A percentile compares a stretch with the other conserved stretches of the same genome.
Evolutionary conservation across 2,888 invertebrate genomes (phyloP).

Genomic region (Nasonia oneida): DNA sequence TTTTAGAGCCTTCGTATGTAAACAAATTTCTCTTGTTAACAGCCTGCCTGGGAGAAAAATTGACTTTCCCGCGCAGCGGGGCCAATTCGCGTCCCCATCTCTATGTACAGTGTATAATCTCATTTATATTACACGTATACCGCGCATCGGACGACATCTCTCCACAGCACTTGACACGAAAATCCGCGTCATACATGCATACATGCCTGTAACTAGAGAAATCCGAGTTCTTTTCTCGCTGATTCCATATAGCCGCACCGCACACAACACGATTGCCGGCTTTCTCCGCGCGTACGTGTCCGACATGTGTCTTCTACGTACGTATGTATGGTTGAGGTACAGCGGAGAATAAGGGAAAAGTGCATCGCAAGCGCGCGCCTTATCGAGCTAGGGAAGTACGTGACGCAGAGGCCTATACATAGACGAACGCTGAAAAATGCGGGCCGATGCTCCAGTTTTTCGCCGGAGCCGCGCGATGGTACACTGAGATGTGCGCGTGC

Average conservation of each 20-base stretch:
- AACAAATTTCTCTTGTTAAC: no score
- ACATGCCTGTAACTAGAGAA: neutral
- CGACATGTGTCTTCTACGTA: neutral
- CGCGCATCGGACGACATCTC: no score
- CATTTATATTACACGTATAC: no score
- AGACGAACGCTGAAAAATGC: neutral
- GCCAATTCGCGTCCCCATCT: no score
- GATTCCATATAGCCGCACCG: neutral
- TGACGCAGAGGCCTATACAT: neutral
- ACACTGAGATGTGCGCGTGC: neutral
- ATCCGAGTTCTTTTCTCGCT: neutral
- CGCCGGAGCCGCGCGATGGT: neutral
- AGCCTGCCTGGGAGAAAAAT: no score
- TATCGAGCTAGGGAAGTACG: neutral
- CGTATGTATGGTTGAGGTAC: neutral
- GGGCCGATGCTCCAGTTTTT: neutral
- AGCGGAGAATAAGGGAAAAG: neutral
- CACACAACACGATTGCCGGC: neutral
- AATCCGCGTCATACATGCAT: no score
- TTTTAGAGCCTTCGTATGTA: no score
- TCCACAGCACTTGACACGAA: no score
- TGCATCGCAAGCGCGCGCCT: neutral
- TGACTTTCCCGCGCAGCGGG: no score
- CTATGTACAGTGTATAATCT: no score
- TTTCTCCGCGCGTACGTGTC: neutral